Evolutionary conservation across 2,888 invertebrate species (phyloP).

Genomic region (Psylliodes chrysocephalus): DNA sequence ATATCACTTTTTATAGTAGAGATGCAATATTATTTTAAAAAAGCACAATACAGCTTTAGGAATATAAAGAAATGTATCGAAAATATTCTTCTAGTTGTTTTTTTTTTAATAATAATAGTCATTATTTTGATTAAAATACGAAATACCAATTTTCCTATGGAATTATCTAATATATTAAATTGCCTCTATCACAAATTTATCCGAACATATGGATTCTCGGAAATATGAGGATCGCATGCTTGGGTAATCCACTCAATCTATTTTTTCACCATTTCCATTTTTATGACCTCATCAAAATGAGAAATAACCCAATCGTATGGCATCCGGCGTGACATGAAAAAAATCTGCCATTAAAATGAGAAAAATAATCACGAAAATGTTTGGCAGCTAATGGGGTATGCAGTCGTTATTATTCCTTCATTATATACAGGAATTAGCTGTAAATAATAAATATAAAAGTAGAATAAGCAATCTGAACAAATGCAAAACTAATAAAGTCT

Average conservation of each 20-base stretch:
- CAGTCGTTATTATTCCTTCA: slow-evolving; percentile 31
- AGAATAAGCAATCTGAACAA: no score
- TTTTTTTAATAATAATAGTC: no score
- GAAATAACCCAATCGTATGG: slow-evolving; percentile 35
- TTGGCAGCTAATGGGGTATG: slow-evolving; percentile 33
- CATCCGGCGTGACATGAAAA: slow-evolving; percentile 37
- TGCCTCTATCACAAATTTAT: background rate
- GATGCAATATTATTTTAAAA: no score
- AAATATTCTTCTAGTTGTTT: no score
- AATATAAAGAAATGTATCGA: no score
- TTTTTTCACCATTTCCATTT: slow-evolving; percentile 28
- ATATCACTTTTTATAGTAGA: no score
- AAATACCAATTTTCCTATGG: no score
- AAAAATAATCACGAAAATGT: slow-evolving; percentile 40
- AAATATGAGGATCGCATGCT: slow-evolving; percentile 8
- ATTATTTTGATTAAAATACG: no score
- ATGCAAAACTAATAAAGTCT: no score
- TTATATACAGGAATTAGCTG: slow-evolving; percentile 32
- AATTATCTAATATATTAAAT: no score
- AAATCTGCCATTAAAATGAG: slow-evolving; percentile 37
- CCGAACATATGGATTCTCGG: background rate
- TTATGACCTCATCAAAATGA: slow-evolving; percentile 31
- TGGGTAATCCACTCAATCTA: slow-evolving; percentile 20
- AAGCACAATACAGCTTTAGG: no score
- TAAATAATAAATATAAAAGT: no score